Evolutionary conservation across 2,113 vertebrate genomes (phyloP), one percentile per base, ranked within the genome.

Genomic region (Stigmatopora nigra): DNA sequence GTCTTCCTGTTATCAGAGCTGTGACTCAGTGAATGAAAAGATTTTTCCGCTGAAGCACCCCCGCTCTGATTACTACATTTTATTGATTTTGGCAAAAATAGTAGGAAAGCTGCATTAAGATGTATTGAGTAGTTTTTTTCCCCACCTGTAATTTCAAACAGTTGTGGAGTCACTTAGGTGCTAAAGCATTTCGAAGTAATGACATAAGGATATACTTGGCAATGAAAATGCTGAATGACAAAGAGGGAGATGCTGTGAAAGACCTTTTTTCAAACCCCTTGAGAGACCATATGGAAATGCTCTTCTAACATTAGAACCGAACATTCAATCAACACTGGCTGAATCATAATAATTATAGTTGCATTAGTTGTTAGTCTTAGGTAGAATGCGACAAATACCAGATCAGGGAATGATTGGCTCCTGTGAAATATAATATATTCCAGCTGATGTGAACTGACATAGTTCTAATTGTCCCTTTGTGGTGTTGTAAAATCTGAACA

Each of bases 1-100:
- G 78, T 61, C 78, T 73, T 82, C 76, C 79, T 85, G 74, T 75
- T 86, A 80, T 84, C 82, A 75, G 76, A 84, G 68, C 78, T 65
- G 68, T 83, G 75, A 82, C 70, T 87, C 76, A 73, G 45, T 70
- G 12, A 22, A 19, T 45, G 41, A 82, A 82, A 72, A 41, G 59
- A 14, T 56, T 19, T 22, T 67, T 69, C 74, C 63, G 57, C 19
- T 64, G 63, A 70, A 55, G 61, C 17, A 1, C 16, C 19, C 17
- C 9, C n/a, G 0, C 51, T 6, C n/a, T 51, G 36, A 76, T 78
- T 64, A 38, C 46, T 62, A 49, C 35, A 12, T 46, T n/a, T 72
- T 46, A 73, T 72, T 38, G 52, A 73, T 72, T 35, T 4, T 16
- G 35, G 15, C 19, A 9, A n/a, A 63, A 47, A 17, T 35, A 6